Evolutionary conservation across 2,113 vertebrate species (phyloP).

Genomic region (Fulica atra): DNA sequence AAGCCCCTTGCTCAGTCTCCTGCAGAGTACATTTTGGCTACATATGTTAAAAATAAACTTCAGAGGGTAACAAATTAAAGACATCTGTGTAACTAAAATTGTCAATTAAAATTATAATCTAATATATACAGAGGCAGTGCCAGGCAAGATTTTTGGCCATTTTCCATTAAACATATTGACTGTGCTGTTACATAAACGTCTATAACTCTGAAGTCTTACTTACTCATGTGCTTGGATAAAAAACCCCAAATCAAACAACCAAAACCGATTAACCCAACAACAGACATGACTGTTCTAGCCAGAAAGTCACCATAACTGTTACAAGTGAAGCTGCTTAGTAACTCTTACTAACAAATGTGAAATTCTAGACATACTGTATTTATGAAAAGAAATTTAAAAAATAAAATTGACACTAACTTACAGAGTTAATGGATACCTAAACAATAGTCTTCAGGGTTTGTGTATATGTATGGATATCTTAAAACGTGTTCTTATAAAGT

Average conservation of each 20-base stretch:
- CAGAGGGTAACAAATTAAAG: slow-evolving; percentile 24
- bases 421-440: too few species aligned
- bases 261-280: not conserved
- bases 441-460: not conserved
- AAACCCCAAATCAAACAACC: not conserved
- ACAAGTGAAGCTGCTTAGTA: not conserved
- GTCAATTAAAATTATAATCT: slow-evolving; percentile 34
- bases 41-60: slow-evolving; percentile 47
- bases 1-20: not conserved
- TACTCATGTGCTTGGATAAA: not conserved
- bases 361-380: not conserved
- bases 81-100: slow-evolving; percentile 25
- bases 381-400: not conserved
- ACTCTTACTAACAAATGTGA: not conserved
- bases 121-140: not conserved
- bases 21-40: not conserved
- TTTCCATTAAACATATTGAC: not conserved
- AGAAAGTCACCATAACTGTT: not conserved
- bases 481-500: not conserved
- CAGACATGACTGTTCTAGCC: not conserved
- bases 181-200: not conserved
- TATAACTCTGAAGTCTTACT: not conserved
- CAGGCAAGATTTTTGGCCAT: not conserved
- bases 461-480: not conserved
- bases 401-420: not conserved